Evolutionary conservation across 2,888 invertebrate genomes (phyloP), one percentile per base, ranked within the genome.

Genomic region (Parthenolecanium corni): DNA sequence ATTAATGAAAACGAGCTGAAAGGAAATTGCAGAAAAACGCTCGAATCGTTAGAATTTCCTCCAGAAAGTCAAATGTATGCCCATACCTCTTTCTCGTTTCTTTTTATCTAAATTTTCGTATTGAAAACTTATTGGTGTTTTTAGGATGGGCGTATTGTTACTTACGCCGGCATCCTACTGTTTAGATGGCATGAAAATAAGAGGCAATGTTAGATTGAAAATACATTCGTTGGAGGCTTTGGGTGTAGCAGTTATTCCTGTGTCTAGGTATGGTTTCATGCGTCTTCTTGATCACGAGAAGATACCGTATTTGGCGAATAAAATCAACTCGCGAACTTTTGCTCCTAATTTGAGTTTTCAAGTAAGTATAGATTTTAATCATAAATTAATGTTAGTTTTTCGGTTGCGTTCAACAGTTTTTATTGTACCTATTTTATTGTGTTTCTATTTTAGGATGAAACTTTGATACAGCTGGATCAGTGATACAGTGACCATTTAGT

Each of bases 301-400:
- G 68, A 78, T 81, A 65, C 81, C 82, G 0, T 84, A 80, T 70
- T 72, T 86, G 38, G 78, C 83, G 20, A 25, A 36, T n/a, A 36
- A 58, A 23, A 58, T 58, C 20, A 18, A 47, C n/a, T 23, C 47
- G n/a, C 20, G 58, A 38, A 20, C 31, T 47, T 47, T 47, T 23
- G 58, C 31, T 31, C 31, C 5, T 31, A 31, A 31, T 31, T 31
- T n/a, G n/a, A n/a, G n/a, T 31, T 31, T 4, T 6, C 31, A 9
- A 31, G 9, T 6, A 31, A 9, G 31, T 31, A 31, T 6, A 31
- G 9, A n/a, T n/a, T n/a, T n/a, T 31, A 31, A 31, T 6, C 31
- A 6, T 9, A 31, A 31, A 31, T 6, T 6, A 9, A 4, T 31
- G 31, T 9, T 6, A 6, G 9, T 31, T 31, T 31, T 31, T 31